Base-by-base conservation (phyloP, 2,888 invertebrate species). In the Geotrupes spiniger region DNA sequence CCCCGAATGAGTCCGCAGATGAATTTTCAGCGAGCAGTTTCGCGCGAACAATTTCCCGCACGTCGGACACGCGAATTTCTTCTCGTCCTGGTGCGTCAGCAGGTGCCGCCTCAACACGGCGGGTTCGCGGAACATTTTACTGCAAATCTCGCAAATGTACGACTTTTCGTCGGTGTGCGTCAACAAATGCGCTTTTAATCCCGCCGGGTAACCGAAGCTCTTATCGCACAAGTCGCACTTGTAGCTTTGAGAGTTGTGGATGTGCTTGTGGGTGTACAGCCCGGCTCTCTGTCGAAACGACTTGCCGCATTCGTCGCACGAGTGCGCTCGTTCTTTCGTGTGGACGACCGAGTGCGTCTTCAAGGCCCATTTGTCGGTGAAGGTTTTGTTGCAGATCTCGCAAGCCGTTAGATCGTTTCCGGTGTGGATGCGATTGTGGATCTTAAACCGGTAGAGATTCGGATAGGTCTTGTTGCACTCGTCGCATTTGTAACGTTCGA, bases 251-350 rank as follows among this genome's bases (percentile, higher is more conserved):
- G 37, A 29, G 1, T 29, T 44, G 11, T 44, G 44, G 5, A 36
- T 37, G 6, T 38, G 10, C 37, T 27, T 15, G 29, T 44, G 44
- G n/a, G 16, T 11, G n/a, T 28, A n/a, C 8, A 36, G n/a, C 27
- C 27, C 14, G 8, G 36, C 12, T 4, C 27, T 27, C 16, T 44
- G 44, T 9, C 36, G 29, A 29, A 44, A 44, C 10, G 2, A 11
- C 14, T 44, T 44, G 12, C 21, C 44, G 6, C 44, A 44, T 10
- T 37, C 28, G 16, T 44, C 17, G 17, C 44, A 44, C 4, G 38
- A 9, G 5, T 26, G 38, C 1, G 36, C 37, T 29, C 38, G 37
- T 2, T 9, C 37, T 1, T 31, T 38, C 2, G 36, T 26, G 17
- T 36, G 44, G 25, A 36, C 29, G 2, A 27, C 8, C 9, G 29